phyloP scores from a whole-genome alignment of 1,140 invertebrate species.

The Ooceraea biroi region DNA sequence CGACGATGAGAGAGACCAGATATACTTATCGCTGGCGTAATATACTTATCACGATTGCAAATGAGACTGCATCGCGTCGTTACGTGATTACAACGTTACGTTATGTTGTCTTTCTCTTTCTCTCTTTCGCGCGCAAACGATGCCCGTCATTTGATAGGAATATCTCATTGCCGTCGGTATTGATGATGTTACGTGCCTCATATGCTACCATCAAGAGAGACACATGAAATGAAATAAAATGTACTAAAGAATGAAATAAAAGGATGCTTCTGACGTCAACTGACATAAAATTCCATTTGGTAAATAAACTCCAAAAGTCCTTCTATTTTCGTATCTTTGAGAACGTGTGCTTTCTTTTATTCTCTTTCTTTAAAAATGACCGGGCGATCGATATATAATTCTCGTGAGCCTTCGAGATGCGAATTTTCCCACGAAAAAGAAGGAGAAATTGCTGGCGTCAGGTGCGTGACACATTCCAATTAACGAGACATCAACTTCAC shows the following conservation, averaged over 20 bases:
- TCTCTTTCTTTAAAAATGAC: not conserved
- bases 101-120: not conserved
- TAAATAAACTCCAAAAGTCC: no score
- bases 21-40: slow-evolving; percentile 56
- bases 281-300: no score
- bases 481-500: slow-evolving; percentile 47
- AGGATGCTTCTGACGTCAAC: no score
- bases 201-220: slow-evolving; percentile 5
- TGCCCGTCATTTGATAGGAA: slow-evolving; percentile 24
- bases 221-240: not conserved
- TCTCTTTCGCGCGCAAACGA: not conserved
- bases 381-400: slow-evolving; percentile 20
- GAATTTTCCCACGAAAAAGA: not conserved
- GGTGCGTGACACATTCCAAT: slow-evolving; percentile 50
- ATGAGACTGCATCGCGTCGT: no score
- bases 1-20: slow-evolving; percentile 8
- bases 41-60: slow-evolving; percentile 26
- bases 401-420: not conserved
- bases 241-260: no score
- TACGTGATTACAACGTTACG: not conserved
- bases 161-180: not conserved
- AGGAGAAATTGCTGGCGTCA: slow-evolving; percentile 3
- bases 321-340: no score
- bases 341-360: no score
- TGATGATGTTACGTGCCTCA: not conserved